Evolutionary conservation across 2,888 invertebrate genomes (phyloP), one percentile per base, ranked within the genome.

Genomic region (Cataglyphis albicans): DNA sequence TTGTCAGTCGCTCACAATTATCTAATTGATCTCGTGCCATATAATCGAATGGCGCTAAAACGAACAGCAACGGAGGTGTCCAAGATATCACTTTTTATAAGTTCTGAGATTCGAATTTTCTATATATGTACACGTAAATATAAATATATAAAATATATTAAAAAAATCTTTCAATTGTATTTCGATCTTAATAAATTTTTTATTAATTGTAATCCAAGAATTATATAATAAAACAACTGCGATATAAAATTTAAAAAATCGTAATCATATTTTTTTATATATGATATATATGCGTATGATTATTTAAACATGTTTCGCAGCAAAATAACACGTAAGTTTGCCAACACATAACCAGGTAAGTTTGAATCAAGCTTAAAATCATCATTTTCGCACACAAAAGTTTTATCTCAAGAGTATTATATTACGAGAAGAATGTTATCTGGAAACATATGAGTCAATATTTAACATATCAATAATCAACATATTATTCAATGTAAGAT

Each of bases 41-140:
- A 82, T 82, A 90, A 90, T 90, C 86, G 25, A 83, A 88, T 61
- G 87, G 84, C 84, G 88, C 83, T 88, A 86, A 80, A 89, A 85
- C 52, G 81, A 64, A 12, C 52, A 32, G 29, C 29, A 21, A 68
- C 12, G 52, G 82, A 74, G 70, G 81, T 84, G 81, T 73, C 29
- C 44, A 59, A 41, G 18, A 61, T 80, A 65, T 55, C 76, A 44
- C 25, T 41, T n/a, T 82, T 80, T 81, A 81, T 82, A 82, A 35
- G 29, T 41, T 55, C n/a, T 15, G 63, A 35, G 29, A 64, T 25
- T 48, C 12, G 21, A 15, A 25, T 18, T 25, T 2, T 41, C 41
- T 41, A 41, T 41, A 41, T 10, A 9, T 41, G 12, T 41, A 12
- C 41, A 12, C 41, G 41, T 10, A 41, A 12, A 41, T 41, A 41